Evolutionary conservation across 2,888 invertebrate genomes (phyloP).

Genomic region (Phlogophora meticulosa): DNA sequence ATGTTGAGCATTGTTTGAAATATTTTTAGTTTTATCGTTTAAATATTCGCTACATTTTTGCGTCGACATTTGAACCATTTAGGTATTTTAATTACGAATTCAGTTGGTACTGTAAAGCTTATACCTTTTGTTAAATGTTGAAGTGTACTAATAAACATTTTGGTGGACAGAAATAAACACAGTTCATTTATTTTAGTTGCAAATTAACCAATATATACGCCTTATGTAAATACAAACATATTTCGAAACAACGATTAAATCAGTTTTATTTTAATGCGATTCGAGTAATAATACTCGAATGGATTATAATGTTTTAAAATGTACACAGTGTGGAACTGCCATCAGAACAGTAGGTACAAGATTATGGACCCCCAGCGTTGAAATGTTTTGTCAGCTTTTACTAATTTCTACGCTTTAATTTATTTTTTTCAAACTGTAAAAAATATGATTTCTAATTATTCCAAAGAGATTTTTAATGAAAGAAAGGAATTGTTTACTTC

Average conservation of each 20-base stretch:
- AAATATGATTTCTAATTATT: too few relatives aligned
- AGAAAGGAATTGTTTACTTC: too few relatives aligned
- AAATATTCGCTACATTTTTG: neutral
- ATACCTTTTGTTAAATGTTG: neutral
- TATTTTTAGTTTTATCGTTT: too few relatives aligned
- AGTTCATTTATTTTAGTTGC: constrained; percentile 2
- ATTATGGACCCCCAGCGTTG: too few relatives aligned
- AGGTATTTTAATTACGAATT: neutral
- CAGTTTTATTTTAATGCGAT: constrained; percentile 33
- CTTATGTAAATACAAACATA: constrained; percentile 15
- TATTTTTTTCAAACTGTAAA: too few relatives aligned
- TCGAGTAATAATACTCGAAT: constrained; percentile 8
- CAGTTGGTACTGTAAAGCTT: neutral
- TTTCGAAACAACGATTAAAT: constrained; percentile 31
- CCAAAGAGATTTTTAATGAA: too few relatives aligned
- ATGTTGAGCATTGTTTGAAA: too few relatives aligned
- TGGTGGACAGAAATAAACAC: constrained; percentile 1
- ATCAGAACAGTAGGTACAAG: too few relatives aligned
- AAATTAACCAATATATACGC: constrained; percentile 14
- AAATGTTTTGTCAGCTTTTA: too few relatives aligned
- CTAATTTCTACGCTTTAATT: too few relatives aligned
- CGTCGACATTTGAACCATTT: neutral
- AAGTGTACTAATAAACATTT: neutral
- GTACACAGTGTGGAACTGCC: too few relatives aligned
- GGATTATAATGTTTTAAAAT: too few relatives aligned